These are phyloP conservation scores for Oreohelix idahoensis DNA, from an alignment of 1,140 invertebrate genomes.

Conservation along the genomic window DNA sequence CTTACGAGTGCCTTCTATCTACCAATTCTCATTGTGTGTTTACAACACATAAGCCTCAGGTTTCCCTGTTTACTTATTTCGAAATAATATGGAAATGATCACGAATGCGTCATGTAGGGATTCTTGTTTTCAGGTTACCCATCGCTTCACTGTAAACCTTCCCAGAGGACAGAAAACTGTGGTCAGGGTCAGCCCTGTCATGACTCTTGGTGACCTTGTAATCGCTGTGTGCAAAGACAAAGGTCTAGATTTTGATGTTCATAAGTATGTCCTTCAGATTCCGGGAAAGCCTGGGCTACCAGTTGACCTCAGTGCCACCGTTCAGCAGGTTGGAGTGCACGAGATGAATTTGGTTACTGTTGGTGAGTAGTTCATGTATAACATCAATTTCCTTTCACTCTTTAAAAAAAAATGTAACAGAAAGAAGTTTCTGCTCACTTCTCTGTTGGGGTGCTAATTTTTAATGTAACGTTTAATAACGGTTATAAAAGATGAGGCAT, in stretches of 20 bases:
- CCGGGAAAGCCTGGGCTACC: conserved; percentile 77
- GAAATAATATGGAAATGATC: no score
- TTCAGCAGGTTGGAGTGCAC: conserved; percentile 55
- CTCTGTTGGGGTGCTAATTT: background rate
- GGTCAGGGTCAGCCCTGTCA: conserved; percentile 80
- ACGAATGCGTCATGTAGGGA: background rate
- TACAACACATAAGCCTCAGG: no score
- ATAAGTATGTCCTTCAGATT: conserved; percentile 85
- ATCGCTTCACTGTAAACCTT: conserved; percentile 85
- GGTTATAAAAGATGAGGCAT: background rate
- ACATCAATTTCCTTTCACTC: no score
- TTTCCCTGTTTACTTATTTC: no score
- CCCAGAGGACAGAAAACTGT: conserved; percentile 88
- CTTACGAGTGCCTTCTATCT: no score
- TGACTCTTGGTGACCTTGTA: conserved; percentile 80
- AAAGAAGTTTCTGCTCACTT: no score
- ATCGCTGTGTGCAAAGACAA: conserved; percentile 86
- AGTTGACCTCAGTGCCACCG: conserved; percentile 54
- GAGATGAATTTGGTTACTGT: conserved; percentile 64
- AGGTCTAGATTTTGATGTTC: conserved; percentile 82
- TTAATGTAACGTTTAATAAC: no score
- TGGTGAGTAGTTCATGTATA: conserved; percentile 38
- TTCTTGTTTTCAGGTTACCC: conserved; percentile 76
- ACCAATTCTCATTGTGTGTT: no score
- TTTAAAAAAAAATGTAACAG: background rate